Base-by-base conservation (phyloP, 2,888 invertebrate species). In the Cataglyphis rosenhaueri region DNA sequence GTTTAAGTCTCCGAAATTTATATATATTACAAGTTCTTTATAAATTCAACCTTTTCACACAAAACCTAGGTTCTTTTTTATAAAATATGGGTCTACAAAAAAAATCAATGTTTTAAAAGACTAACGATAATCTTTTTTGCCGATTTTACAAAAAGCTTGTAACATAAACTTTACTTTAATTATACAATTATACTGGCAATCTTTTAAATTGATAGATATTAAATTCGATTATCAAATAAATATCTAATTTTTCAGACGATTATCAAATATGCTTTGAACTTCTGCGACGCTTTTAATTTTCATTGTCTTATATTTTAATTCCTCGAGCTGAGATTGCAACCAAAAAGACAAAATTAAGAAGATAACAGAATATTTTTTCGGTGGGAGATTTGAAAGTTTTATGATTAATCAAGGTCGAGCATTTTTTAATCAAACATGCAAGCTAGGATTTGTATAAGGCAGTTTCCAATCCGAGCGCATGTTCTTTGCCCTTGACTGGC, bases 371-470 rank as follows among this genome's bases (percentile, higher is more conserved):
- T 38, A 25, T 25, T 9, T 64, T 73, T 62, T 73, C 79, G 76
- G 68, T 86, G 83, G 82, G 84, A 82, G 71, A 87, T 81, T 65
- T 84, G 64, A 66, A 74, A 55, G 44, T 74, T 70, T 52, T 64
- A 32, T 8, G 18, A 32, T 48, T 29, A 25, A 25, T 61, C 21
- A 9, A 55, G 38, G 41, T 59, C 1, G n/a, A 29, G 25, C n/a
- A n/a, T 52, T 61, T 32, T 86, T 93, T 87, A 94, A 82, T 94
- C 94, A 82, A 94, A 94, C 18, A 94, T 91, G 82, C 93, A 93
- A 59, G 94, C 93, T 66, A 94, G 90, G 18, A 92, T 93, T 55
- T 93, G 88, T 21, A 94, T 86, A 48, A 93, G 88, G 76, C 93
- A 93, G 75, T 92, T 91, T 41, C 94, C 93, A 35, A 94, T 92